Evolutionary conservation across 2,888 invertebrate species (phyloP).

Genomic region (Epinotia ramella): DNA sequence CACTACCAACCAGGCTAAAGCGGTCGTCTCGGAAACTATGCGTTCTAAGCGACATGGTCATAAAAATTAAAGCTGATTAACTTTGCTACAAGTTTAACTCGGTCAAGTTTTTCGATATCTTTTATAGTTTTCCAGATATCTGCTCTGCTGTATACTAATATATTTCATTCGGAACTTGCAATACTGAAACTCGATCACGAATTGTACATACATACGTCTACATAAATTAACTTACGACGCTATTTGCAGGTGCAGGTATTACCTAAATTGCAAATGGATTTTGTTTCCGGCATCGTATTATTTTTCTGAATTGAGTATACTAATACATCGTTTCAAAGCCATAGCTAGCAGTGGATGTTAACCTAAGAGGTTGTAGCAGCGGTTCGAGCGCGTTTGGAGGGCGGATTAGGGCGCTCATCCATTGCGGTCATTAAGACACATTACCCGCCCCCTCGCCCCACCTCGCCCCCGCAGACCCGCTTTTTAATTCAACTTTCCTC

Average conservation of each 20-base stretch:
- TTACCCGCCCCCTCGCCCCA: constrained; percentile 62
- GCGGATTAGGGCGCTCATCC: constrained; percentile 80
- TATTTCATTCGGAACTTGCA: too few species aligned
- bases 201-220: too few species aligned
- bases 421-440: constrained; percentile 85
- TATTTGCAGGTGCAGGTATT: not conserved
- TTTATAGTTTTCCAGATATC: too few species aligned
- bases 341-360: constrained; percentile 22
- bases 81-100: too few species aligned
- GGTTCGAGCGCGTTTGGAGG: constrained; percentile 58
- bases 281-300: not conserved
- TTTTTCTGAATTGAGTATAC: not conserved
- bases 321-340: not conserved
- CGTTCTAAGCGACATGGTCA: too few species aligned
- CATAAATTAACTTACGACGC: too few species aligned
- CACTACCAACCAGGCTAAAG: too few species aligned
- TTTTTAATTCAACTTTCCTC: constrained; percentile 85
- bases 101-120: too few species aligned
- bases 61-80: too few species aligned
- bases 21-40: too few species aligned
- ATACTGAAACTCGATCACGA: too few species aligned
- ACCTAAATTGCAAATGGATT: not conserved
- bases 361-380: constrained; percentile 63
- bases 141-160: too few species aligned
- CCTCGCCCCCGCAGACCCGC: constrained; percentile 62